These are phyloP conservation scores for Scyliorhinus canicula DNA, from an alignment of 2,797 vertebrate species.

Conservation along the genomic window DNA sequence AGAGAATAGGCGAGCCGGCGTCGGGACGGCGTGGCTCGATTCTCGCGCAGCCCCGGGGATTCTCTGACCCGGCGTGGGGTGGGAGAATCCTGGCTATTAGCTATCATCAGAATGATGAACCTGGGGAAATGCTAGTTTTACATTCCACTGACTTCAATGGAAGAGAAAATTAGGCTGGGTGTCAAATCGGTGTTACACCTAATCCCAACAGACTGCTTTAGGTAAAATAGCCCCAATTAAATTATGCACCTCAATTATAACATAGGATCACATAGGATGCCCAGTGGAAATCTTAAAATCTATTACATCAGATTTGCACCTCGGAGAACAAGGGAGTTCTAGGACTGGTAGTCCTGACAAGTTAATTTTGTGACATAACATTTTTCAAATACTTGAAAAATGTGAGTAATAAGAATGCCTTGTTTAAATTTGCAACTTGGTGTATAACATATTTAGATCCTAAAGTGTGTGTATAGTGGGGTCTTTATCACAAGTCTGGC, in stretches of 20 bases:
- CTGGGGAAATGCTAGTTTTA: neutral
- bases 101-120: neutral
- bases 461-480: neutral
- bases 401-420: conserved; percentile 30
- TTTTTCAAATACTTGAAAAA: conserved; percentile 33
- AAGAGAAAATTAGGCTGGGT: neutral
- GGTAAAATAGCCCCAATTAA: neutral
- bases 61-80: no score
- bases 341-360: conserved; percentile 30
- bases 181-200: neutral
- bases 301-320: conserved; percentile 2
- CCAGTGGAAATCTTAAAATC: neutral
- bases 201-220: neutral
- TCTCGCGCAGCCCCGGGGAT: no score
- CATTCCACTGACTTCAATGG: neutral
- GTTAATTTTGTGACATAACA: conserved; percentile 30
- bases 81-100: no score
- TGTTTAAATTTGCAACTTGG: conserved; percentile 27
- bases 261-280: neutral
- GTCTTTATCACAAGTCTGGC: conserved; percentile 9
- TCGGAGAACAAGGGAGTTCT: neutral
- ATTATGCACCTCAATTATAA: neutral
- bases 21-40: no score
- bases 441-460: neutral
- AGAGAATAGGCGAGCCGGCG: no score